These are phyloP conservation scores for Thalassaphorura encarpata DNA, from an alignment of 1,140 invertebrate genomes.

Conservation along the genomic window DNA sequence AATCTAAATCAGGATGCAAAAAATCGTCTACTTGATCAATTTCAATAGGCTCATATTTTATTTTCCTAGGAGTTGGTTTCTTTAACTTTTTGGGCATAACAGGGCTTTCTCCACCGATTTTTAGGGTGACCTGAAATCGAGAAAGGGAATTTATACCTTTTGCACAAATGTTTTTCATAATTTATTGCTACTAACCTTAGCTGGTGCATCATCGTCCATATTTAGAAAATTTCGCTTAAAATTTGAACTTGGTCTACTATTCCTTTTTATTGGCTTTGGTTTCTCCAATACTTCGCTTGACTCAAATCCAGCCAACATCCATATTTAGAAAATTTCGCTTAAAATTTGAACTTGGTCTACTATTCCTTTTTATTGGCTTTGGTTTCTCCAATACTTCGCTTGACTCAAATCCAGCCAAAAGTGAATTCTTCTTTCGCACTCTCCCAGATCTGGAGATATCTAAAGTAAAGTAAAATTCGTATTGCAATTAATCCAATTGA, in stretches of 20 bases:
- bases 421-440: slow-evolving; percentile 29
- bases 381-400: slow-evolving; percentile 24
- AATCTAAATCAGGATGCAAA: not conserved
- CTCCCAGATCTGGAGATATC: slow-evolving; percentile 26
- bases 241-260: not conserved
- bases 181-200: too few species aligned
- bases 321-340: too few species aligned
- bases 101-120: too few species aligned
- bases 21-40: too few species aligned
- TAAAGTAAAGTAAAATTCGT: not conserved
- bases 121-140: not conserved
- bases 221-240: too few species aligned
- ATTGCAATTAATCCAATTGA: too few species aligned
- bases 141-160: too few species aligned
- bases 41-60: not conserved
- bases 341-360: too few species aligned
- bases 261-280: slow-evolving; percentile 13
- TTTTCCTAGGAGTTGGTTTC: not conserved
- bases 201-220: too few species aligned
- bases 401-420: slow-evolving; percentile 17
- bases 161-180: too few species aligned
- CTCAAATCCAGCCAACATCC: too few species aligned
- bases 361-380: slow-evolving; percentile 12
- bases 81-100: slow-evolving; percentile 3
- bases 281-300: slow-evolving; percentile 23